Conservation (phyloP, 1,140 invertebrate species). For the Cyclina sinensis region DNA sequence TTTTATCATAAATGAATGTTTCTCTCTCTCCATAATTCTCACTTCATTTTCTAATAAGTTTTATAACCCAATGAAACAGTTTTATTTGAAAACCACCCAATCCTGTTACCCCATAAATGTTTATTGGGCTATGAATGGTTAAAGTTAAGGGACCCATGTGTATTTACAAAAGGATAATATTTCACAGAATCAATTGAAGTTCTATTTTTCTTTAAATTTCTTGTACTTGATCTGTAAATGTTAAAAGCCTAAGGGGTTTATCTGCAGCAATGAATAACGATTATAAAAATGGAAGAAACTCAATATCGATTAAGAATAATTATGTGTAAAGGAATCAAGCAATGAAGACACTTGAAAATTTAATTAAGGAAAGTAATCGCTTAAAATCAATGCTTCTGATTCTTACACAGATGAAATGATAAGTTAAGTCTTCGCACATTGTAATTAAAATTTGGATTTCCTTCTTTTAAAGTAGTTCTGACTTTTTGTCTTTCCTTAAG, state of each 20-base stretch:
- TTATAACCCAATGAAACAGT: constrained; percentile 66
- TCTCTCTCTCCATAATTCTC: constrained; percentile 54
- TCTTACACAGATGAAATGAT: constrained; percentile 11
- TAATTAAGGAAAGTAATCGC: neutral
- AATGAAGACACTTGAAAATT: constrained; percentile 9
- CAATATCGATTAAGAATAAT: constrained; percentile 10
- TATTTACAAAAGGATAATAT: constrained; percentile 28
- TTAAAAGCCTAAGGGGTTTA: constrained; percentile 17
- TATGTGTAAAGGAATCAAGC: neutral
- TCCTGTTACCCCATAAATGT: constrained; percentile 37
- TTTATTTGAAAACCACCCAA: constrained; percentile 65
- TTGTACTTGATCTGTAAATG: neutral
- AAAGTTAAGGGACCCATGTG: constrained; percentile 1
- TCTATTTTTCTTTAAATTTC: neutral
- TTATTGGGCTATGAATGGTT: constrained; percentile 32
- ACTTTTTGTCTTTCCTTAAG: no score
- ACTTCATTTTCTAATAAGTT: constrained; percentile 57
- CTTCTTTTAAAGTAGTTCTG: no score
- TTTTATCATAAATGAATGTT: constrained; percentile 66
- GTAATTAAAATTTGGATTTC: neutral
- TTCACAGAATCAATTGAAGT: constrained; percentile 18
- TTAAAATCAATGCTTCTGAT: neutral
- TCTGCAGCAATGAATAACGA: neutral
- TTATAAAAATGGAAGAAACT: neutral
- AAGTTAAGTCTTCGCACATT: neutral